These are phyloP conservation scores for Sciurus niger DNA, from an alignment of 2,113 vertebrate species.

Conservation along the genomic window DNA sequence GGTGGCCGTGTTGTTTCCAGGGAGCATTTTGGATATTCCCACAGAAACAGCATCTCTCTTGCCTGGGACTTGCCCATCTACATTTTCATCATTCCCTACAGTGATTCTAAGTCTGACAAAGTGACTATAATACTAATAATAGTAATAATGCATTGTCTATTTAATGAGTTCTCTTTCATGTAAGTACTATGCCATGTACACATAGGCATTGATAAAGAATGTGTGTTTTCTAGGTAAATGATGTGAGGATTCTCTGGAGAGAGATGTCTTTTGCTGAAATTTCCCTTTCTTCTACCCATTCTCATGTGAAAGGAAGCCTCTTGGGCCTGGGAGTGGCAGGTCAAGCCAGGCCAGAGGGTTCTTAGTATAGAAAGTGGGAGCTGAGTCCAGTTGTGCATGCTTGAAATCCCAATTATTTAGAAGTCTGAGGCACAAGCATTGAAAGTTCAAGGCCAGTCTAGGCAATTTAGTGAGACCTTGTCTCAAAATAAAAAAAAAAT, in stretches of 20 bases:
- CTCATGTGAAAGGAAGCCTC: neutral
- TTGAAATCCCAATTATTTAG: neutral
- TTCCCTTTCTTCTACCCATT: neutral
- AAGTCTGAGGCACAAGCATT: neutral
- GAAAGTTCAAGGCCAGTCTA: neutral
- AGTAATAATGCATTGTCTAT: neutral
- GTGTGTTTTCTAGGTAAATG: neutral
- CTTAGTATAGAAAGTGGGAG: neutral
- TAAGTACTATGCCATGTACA: neutral
- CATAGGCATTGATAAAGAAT: neutral
- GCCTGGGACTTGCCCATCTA: neutral
- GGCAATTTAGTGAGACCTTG: neutral
- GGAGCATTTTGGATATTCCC: neutral
- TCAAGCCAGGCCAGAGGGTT: neutral
- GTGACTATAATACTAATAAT: neutral
- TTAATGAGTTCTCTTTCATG: neutral
- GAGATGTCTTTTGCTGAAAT: neutral
- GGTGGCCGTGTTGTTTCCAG: neutral
- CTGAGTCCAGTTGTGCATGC: neutral
- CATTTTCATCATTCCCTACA: neutral
- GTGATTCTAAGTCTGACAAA: neutral
- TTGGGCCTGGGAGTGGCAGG: neutral
- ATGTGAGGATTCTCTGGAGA: neutral
- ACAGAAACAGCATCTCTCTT: neutral
- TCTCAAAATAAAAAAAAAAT: neutral